Percentiles rank a stretch among this genome's conserved stretches.
Conservation (phyloP, 2,888 invertebrate species). For the Cantharis rufa region DNA sequence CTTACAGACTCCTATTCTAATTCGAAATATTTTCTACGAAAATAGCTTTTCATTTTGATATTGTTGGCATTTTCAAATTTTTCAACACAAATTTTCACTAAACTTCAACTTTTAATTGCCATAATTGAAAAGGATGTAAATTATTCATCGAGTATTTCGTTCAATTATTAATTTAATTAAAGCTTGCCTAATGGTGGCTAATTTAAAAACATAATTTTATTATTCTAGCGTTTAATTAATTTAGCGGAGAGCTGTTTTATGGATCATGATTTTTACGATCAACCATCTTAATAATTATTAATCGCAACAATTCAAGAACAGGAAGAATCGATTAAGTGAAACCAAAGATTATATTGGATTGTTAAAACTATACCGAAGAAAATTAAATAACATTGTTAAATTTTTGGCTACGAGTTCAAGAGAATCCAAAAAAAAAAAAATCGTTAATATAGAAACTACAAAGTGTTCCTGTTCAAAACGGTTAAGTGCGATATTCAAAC, state of each 20-base stretch:
- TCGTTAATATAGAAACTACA: too few relatives aligned
- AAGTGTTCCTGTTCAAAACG: not conserved
- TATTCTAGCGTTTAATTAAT: not conserved
- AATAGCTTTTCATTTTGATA: not conserved
- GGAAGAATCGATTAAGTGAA: not conserved
- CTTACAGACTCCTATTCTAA: slow-evolving; percentile 5
- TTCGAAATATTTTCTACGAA: not conserved
- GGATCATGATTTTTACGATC: not conserved
- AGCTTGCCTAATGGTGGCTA: not conserved
- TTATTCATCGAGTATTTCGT: not conserved
- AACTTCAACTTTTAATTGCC: not conserved
- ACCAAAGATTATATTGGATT: not conserved
- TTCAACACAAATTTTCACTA: not conserved
- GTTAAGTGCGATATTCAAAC: not conserved
- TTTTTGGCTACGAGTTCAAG: too few relatives aligned
- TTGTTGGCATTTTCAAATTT: not conserved
- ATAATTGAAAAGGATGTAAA: not conserved
- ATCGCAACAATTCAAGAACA: not conserved
- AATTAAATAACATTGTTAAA: too few relatives aligned
- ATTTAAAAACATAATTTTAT: not conserved
- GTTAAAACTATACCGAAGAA: too few relatives aligned
- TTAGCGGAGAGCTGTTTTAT: not conserved
- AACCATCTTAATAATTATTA: not conserved
- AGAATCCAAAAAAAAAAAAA: too few relatives aligned
- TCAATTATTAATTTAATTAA: not conserved